These are phyloP conservation scores for Smittia sp. DNA, from an alignment of 2,888 invertebrate genomes.

Conservation along the genomic window DNA sequence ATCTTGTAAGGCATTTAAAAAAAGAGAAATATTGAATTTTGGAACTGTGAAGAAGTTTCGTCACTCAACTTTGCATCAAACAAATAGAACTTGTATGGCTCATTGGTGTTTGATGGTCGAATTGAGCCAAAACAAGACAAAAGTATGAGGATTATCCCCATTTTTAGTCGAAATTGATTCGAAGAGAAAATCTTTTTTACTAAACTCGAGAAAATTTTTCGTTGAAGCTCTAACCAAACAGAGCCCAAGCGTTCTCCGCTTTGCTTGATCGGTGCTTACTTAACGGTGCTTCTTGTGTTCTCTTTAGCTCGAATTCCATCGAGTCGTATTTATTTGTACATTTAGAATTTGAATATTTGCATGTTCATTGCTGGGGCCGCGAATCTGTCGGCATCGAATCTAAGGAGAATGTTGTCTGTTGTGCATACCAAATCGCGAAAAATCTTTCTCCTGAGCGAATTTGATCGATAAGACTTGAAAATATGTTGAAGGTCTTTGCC, in stretches of 20 bases:
- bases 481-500: not conserved
- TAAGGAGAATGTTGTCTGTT: slow-evolving; percentile 11
- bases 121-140: not conserved
- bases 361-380: slow-evolving; percentile 2
- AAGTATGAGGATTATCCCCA: not conserved
- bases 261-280: slow-evolving; percentile 17
- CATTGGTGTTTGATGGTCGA: too few relatives aligned
- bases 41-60: too few relatives aligned
- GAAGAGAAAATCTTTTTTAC: not conserved
- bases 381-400: not conserved
- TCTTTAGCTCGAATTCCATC: slow-evolving; percentile 17
- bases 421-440: not conserved
- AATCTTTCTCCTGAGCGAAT: not conserved
- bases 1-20: not conserved
- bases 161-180: not conserved
- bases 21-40: not conserved
- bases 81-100: too few relatives aligned
- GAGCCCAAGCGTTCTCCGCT: not conserved
- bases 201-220: slow-evolving; percentile 11
- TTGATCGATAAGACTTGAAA: not conserved
- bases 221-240: slow-evolving; percentile 33
- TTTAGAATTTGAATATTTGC: slow-evolving; percentile 35
- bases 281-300: slow-evolving; percentile 38
- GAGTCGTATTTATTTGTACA: slow-evolving; percentile 1
- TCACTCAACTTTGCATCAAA: too few relatives aligned